These are phyloP conservation scores for Tetraneura akinire DNA, from an alignment of 1,140 invertebrate species.

Conservation along the genomic window DNA sequence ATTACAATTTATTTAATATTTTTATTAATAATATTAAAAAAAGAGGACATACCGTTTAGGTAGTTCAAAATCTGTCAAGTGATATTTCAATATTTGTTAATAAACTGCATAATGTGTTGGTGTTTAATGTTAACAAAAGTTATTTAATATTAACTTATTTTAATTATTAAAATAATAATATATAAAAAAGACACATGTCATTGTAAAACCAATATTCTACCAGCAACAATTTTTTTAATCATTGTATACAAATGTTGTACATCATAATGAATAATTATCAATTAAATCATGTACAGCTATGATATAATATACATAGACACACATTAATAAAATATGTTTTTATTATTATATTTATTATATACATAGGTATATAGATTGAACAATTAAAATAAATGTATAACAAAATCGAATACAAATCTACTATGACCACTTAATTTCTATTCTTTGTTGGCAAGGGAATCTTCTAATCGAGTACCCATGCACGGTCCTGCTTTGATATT, in stretches of 20 bases:
- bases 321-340: constrained; percentile 2
- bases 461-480: constrained; percentile 13
- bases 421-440: background rate
- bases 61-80: background rate
- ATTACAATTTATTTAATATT: background rate
- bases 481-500: constrained; percentile 47
- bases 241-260: background rate
- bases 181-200: too few species aligned
- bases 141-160: background rate
- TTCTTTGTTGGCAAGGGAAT: constrained; percentile 1
- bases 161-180: background rate
- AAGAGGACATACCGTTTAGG: too few species aligned
- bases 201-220: too few species aligned
- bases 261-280: background rate
- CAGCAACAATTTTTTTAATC: background rate
- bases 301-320: background rate
- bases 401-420: background rate
- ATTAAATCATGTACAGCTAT: background rate
- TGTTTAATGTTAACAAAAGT: background rate
- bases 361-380: constrained; percentile 45
- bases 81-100: background rate
- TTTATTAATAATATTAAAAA: background rate
- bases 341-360: constrained; percentile 29
- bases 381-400: background rate
- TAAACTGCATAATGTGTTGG: background rate